A percentile compares a stretch with the other conserved stretches of the same genome.
phyloP scores from a whole-genome alignment of 2,888 invertebrate genomes.

The Digitonthophagus gazella region DNA sequence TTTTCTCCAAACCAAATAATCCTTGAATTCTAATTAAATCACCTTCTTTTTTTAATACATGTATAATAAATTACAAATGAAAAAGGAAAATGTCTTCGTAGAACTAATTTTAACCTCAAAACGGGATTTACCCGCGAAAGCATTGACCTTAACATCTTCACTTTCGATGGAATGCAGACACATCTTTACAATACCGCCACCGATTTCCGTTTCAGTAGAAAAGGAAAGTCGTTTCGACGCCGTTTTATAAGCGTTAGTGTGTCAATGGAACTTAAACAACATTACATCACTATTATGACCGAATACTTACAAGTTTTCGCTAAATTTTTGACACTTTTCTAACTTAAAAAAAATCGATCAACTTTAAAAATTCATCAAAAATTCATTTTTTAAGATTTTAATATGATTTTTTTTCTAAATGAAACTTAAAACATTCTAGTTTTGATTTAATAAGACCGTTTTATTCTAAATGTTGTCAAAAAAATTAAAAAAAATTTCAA shows the following conservation, averaged over 20 bases:
- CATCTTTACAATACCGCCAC: not conserved
- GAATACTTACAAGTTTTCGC: not conserved
- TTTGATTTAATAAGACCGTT: no score
- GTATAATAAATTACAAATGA: no score
- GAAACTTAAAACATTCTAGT: no score
- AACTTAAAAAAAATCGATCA: not conserved
- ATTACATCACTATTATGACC: not conserved
- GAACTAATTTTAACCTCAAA: no score
- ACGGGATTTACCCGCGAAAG: not conserved
- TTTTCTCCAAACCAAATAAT: not conserved
- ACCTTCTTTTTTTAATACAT: no score
- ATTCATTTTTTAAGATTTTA: no score
- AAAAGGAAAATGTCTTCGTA: no score
- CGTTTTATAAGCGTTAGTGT: not conserved
- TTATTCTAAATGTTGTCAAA: no score
- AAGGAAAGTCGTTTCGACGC: not conserved
- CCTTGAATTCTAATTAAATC: not conserved
- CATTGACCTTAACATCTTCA: not conserved
- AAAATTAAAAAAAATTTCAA: no score
- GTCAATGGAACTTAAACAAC: not conserved
- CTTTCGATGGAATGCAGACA: not conserved
- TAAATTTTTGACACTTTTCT: no score
- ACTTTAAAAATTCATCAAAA: not conserved
- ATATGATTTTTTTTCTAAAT: no score
- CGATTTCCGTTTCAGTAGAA: not conserved